These are phyloP conservation scores for Euphydryas editha DNA, from an alignment of 2,888 invertebrate species.

Conservation along the genomic window DNA sequence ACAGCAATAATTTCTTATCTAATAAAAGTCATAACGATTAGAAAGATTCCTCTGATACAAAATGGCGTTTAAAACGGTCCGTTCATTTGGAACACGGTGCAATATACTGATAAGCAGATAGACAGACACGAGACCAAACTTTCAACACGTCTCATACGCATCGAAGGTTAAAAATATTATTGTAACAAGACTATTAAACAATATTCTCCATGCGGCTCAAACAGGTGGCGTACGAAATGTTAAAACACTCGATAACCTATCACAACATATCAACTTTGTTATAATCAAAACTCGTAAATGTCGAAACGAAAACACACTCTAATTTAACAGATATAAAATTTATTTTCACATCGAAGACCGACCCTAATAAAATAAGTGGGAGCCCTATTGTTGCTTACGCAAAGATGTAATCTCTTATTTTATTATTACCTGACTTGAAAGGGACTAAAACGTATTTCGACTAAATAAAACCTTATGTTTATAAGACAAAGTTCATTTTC, in stretches of 20 bases:
- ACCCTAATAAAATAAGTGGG: conserved; percentile 70
- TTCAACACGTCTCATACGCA: not conserved
- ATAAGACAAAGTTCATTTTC: conserved; percentile 35
- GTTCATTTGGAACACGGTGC: not conserved
- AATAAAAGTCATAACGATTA: too few species aligned
- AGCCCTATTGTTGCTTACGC: conserved; percentile 79
- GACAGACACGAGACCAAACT: too few species aligned
- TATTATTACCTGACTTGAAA: conserved; percentile 77
- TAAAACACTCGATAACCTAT: conserved; percentile 72
- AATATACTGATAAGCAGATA: not conserved
- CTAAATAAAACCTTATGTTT: conserved; percentile 44
- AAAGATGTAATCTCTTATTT: conserved; percentile 81
- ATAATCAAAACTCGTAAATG: conserved; percentile 57
- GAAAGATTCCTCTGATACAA: too few species aligned
- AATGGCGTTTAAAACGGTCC: not conserved
- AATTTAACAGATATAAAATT: conserved; percentile 33
- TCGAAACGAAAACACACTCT: conserved; percentile 49
- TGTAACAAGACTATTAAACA: conserved; percentile 14
- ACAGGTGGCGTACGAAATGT: conserved; percentile 67
- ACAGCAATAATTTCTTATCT: too few species aligned
- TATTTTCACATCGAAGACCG: conserved; percentile 45
- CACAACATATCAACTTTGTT: conserved; percentile 66
- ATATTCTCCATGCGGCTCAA: conserved; percentile 41
- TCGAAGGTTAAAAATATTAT: not conserved
- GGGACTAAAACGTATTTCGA: conserved; percentile 50